phyloP scores from a whole-genome alignment of 2,113 vertebrate genomes.

The Tyrannus savana region DNA sequence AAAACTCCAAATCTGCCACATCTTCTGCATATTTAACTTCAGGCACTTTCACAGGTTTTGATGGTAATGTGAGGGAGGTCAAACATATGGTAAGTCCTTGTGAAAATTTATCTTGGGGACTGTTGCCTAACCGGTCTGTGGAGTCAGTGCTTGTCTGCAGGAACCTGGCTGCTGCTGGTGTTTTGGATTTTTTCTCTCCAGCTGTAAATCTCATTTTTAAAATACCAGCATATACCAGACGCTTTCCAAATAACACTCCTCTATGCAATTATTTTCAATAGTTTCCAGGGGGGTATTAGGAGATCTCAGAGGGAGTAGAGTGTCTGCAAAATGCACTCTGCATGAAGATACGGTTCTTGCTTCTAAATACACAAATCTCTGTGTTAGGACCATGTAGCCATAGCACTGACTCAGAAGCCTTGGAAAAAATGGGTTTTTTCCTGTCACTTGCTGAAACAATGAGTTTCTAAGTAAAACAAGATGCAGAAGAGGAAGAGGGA shows the following conservation, averaged over 20 bases:
- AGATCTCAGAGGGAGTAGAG: not conserved
- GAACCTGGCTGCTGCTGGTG: slow-evolving; percentile 22
- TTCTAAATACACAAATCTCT: not conserved
- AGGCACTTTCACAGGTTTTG: not conserved
- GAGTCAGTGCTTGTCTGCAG: slow-evolving; percentile 17
- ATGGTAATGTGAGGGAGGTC: not conserved
- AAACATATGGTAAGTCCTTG: not conserved
- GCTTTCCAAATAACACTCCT: not conserved
- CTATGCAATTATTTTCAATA: not conserved
- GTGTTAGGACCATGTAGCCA: not conserved
- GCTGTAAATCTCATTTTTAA: slow-evolving; percentile 53
- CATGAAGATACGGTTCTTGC: not conserved
- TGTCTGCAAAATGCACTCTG: slow-evolving; percentile 17
- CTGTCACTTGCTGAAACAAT: not conserved
- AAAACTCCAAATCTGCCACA: not conserved
- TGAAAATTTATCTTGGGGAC: not conserved
- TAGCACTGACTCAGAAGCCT: not conserved
- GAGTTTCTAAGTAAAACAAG: not conserved
- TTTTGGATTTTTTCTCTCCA: not conserved
- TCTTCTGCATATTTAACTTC: slow-evolving; percentile 9
- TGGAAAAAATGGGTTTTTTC: not conserved
- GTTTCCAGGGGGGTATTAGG: not conserved
- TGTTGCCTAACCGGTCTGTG: not conserved
- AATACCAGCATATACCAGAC: not conserved
- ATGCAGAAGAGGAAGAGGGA: not conserved